Evolutionary conservation across 2,888 invertebrate genomes (phyloP), one percentile per base, ranked within the genome.

Genomic region (Tortricodes alternella): DNA sequence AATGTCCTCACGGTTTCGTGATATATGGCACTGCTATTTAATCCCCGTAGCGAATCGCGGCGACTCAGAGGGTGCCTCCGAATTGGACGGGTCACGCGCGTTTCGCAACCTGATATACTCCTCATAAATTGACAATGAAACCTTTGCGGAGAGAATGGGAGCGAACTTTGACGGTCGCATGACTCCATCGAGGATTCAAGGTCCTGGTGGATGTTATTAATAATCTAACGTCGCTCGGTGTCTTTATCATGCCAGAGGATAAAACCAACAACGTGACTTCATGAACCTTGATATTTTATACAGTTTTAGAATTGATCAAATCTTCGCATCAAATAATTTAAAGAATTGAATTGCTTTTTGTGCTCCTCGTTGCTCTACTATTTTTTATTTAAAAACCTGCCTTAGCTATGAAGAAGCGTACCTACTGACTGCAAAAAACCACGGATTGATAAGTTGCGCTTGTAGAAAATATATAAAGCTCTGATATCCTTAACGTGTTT

Each of bases 21-120:
- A 65, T 64, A 57, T 63, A 64, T 62, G 59, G 41, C 46, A 39
- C 56, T 50, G 60, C 55, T 62, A 58, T 61, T 64, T 76, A 78
- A 79, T 74, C 74, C 72, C 74, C 74, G 71, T 68, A 58, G 56
- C 80, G 70, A 82, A 81, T 80, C 71, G 67, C 66, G 55, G 59
- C 63, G 51, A 38, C 48, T 53, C 67, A 73, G 75, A 80, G 78
- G 80, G 76, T 76, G 73, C 56, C 65, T 55, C 61, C 53, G 60
- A 46, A 49, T 57, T 46, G 34, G 43, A 18, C 44, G 58, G 70
- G 75, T 77, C 80, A 80, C 78, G 78, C 68, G 59, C 29, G 38
- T 73, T 67, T 43, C 60, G 68, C 65, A 76, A 76, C 35, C 41
- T 55, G 55, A 55, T 49, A 43, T 29, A 24, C 61, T 73, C 61